Percentiles rank a stretch among this genome's conserved stretches.
Evolutionary conservation across 2,113 vertebrate species (phyloP).

Genomic region (Myanophis thanlyinensis): DNA sequence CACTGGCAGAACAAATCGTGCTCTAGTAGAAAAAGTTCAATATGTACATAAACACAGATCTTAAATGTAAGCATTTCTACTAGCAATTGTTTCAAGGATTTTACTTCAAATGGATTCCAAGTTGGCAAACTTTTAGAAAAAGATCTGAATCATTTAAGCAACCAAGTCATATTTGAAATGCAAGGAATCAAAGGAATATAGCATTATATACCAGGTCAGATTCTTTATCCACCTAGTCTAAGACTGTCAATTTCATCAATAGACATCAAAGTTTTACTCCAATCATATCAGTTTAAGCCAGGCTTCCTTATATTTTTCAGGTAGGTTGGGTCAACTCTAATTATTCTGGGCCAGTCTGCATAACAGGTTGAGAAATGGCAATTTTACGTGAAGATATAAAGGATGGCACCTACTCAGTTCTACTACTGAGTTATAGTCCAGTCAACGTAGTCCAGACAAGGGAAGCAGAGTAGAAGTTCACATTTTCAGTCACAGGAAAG

Average conservation of each 20-base stretch:
- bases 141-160: background rate
- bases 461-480: too few species aligned
- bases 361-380: background rate
- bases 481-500: background rate
- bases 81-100: background rate
- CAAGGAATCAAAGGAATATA: background rate
- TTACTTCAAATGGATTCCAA: background rate
- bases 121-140: background rate
- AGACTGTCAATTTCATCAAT: background rate
- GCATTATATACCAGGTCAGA: too few species aligned
- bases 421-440: background rate
- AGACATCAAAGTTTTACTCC: background rate
- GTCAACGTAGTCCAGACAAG: background rate
- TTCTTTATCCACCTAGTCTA: background rate
- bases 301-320: background rate
- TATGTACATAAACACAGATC: background rate
- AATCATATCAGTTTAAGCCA: background rate
- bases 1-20: background rate
- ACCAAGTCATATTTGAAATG: background rate
- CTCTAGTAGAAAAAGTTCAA: background rate
- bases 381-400: background rate
- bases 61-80: background rate
- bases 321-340: background rate
- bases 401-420: background rate
- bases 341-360: background rate